Evolutionary conservation across 2,888 invertebrate genomes (phyloP), one percentile per base, ranked within the genome.

Genomic region (Oligia latruncula): DNA sequence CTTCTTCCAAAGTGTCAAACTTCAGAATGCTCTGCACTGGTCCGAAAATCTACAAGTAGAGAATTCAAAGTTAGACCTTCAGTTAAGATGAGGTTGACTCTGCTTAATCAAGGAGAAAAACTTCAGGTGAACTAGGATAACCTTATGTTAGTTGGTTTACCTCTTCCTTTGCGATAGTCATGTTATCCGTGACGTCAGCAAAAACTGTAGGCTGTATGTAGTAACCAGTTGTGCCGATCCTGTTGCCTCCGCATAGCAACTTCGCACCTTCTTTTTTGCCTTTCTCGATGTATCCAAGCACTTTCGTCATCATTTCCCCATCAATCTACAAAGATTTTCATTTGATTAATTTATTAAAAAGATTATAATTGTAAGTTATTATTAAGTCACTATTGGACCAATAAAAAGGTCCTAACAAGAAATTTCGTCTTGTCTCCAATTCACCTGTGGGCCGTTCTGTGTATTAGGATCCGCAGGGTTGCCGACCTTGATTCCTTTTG

Each of bases 21-120:
- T 98, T 98, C 65, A 99, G 95, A 89, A 99, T 98, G 76, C 98
- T 98, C 94, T 99, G 98, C 1, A 99, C 99, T 0, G 99, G 99
- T 0, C 99, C 99, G 93, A 99, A 99, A 88, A 99, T 99, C 98
- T 98, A 55, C 23, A 74, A 43, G 40, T 6, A 43, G 0, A 70
- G 13, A 66, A 23, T 43, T 64, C 20, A 40, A 17, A 55, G 49
- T 46, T 43, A 66, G 2, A 46, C 4, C 11, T 15, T 35, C 2
- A 71, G 43, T 13, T 68, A 2, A 20, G 11, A 58, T 62, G 0
- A 80, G 9, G 5, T 29, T 23, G 17, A 29, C 23, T 74, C 29
- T 23, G 6, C 1, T 65, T 5, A 15, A 20, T 52, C 13, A 43
- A 35, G 17, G 2, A 23, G 35, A n/a, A n/a, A 29, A 23, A 20